Conservation (phyloP, 2,113 vertebrate species). For the Athene noctua region DNA sequence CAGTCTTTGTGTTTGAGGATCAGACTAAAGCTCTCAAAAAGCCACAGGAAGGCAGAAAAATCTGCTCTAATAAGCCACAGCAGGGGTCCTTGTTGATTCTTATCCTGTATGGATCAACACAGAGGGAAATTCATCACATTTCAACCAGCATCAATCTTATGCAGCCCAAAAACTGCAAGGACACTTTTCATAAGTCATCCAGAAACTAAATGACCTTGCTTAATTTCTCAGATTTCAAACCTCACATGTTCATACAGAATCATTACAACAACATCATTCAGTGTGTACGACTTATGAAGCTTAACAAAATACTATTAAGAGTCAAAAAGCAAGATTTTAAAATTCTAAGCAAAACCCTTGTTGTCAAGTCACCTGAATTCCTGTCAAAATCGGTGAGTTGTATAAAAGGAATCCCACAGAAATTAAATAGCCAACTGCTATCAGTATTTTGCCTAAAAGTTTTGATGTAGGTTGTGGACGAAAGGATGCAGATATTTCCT, state of each 20-base stretch:
- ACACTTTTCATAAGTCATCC: background rate
- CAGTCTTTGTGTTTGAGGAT: background rate
- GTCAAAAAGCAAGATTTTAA: background rate
- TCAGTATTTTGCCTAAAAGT: background rate
- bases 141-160: background rate
- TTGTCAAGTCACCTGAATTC: background rate
- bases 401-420: background rate
- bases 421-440: background rate
- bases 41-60: background rate
- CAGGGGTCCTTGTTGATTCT: background rate
- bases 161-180: background rate
- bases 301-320: background rate
- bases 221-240: background rate
- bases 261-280: background rate
- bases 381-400: background rate
- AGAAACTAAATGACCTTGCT: background rate
- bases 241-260: background rate
- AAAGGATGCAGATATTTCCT: background rate
- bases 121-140: background rate
- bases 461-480: background rate
- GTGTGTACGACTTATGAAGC: background rate
- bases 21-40: background rate
- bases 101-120: background rate
- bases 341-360: background rate
- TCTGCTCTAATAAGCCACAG: background rate